Evolutionary conservation across 2,888 invertebrate species (phyloP), one percentile per base, ranked within the genome.

Genomic region (Troides aeacus): DNA sequence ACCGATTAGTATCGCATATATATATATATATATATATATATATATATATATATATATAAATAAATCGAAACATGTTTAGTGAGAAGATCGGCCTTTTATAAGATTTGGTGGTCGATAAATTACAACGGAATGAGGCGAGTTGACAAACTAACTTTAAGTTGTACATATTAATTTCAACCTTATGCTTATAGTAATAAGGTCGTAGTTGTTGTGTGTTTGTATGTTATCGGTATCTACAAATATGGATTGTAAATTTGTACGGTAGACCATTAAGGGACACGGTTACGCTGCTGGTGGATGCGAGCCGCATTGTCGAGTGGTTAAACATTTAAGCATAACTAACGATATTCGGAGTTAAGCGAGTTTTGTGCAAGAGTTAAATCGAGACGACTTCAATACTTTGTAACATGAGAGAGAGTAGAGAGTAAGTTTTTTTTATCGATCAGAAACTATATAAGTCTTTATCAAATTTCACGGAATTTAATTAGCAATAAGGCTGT

Each of bases 181-280:
- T 53, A 53, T 5, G 5, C 0, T 0, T 53, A 18, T 18, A 17
- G 1, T 8, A 17, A 15, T 53, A 53, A n/a, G n/a, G 53, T 53
- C 15, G 30, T 30, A 30, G 53, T n/a, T 18, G 17, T 53, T 1
- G 6, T 18, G 6, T 15, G 18, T 17, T n/a, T 5, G 53, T 18
- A n/a, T 17, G n/a, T 53, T 53, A 53, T 18, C 53, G 53, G 53
- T 15, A 58, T 62, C 12, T 56, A 68, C 62, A 62, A 58, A 63
- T 62, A 68, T 63, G 68, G 68, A 63, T 68, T 63, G 63, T 68
- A 68, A 68, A 68, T 63, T 68, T 68, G 63, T 68, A 63, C 58
- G 57, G 58, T 68, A 50, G 68, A 57, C 50, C 50, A 63, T 68
- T 68, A 68, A 42, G 42, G 57, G 67, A 68, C 68, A 59, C 30